Base-by-base conservation (phyloP, 2,797 vertebrate species). In the Varecia variegata region DNA sequence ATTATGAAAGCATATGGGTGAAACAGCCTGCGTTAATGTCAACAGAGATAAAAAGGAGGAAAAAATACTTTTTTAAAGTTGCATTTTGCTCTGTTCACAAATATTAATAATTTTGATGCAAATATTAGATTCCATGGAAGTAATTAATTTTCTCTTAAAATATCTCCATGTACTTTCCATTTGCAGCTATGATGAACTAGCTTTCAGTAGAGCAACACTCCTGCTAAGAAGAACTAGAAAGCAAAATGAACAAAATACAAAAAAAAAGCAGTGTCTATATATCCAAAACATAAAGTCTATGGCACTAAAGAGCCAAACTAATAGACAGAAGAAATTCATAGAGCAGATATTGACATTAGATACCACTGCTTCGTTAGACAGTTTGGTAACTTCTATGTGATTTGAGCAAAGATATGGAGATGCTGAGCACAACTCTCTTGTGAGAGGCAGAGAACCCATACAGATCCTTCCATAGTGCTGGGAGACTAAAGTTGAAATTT, bases 111-210 rank as follows among this genome's bases (percentile, higher is more conserved):
- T 0, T 56, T 89, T 96, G 65, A 45, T 77, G 0, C 10, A 74
- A 38, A 56, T 76, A 40, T 65, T n/a, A 71, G 11, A 27, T 1
- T 84, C 1, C 11, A 7, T 73, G 17, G 5, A 52, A 38, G 4
- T 40, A 95, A n/a, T 94, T 83, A 35, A 45, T 88, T 74, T 93
- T 30, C 40, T 96, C 96, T 76, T 73, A 81, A 95, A 88, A 92
- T 60, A 38, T 54, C 56, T 83, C 30, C 3, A 18, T 73, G 43
- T 11, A 65, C 21, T 94, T 94, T 67, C 47, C 2, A 15, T 21
- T 71, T 38, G 10, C 2, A 50, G 1, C 20, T 68, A 10, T 74
- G 58, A 88, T 74, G 35, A 81, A 74, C 77, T 38, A 81, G 7
- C 27, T 38, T 11, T 2, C 4, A 87, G 4, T 0, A 65, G 47